Evolutionary conservation across 2,797 vertebrate species (phyloP).

Genomic region (Euphonia xanthogaster): DNA sequence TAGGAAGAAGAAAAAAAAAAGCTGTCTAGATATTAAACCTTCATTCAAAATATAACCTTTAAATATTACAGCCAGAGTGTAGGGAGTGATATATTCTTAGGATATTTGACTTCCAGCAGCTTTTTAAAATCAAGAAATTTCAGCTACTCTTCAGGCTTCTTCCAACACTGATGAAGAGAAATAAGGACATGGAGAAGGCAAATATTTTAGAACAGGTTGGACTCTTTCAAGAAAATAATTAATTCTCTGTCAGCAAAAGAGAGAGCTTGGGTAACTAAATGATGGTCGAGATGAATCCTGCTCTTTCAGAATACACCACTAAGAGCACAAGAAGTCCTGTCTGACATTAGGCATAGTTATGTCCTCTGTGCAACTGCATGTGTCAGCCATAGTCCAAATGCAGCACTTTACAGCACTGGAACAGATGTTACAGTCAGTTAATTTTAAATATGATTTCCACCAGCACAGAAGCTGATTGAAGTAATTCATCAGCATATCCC

Average conservation of each 20-base stretch:
- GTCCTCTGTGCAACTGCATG: neutral
- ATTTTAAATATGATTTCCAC: conserved; percentile 1
- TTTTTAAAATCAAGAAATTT: neutral
- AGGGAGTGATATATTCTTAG: neutral
- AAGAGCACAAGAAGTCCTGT: neutral
- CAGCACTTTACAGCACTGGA: neutral
- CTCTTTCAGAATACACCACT: neutral
- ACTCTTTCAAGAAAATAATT: neutral
- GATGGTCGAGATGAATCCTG: neutral
- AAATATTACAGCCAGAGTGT: neutral
- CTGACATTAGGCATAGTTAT: neutral
- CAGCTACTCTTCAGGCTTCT: neutral
- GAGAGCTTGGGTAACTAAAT: neutral
- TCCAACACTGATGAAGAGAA: neutral
- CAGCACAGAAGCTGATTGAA: neutral
- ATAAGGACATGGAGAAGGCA: neutral
- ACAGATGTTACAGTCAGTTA: neutral
- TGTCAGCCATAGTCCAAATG: neutral
- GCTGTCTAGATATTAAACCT: neutral
- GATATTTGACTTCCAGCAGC: neutral
- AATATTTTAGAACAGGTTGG: neutral
- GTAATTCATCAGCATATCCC: neutral
- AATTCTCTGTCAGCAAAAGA: neutral
- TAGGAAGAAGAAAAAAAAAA: neutral
- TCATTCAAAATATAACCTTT: neutral